Conservation (phyloP, 2,888 invertebrate genomes). For the Microplitis manilae region DNA sequence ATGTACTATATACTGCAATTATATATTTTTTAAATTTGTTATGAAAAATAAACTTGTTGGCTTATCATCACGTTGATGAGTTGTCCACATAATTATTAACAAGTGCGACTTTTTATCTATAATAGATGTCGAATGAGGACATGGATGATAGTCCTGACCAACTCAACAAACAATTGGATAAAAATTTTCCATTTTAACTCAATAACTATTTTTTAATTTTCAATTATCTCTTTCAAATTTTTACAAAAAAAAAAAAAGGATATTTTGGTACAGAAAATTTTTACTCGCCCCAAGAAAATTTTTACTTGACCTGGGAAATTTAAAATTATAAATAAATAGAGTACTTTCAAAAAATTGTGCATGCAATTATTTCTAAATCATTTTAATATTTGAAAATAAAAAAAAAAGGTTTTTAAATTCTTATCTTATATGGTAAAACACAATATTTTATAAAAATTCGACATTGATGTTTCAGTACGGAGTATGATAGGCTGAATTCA, state of each 20-base stretch:
- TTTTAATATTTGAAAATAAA: background rate
- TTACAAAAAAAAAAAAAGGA: too few relatives aligned
- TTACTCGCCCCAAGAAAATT: too few relatives aligned
- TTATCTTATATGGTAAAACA: background rate
- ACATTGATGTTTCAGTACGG: background rate
- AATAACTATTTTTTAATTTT: too few relatives aligned
- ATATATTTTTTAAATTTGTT: background rate
- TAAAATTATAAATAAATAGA: too few relatives aligned
- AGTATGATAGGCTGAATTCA: background rate
- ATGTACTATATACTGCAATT: background rate
- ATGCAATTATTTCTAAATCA: background rate
- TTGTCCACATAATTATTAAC: slow-evolving; percentile 17
- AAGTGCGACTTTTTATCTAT: slow-evolving; percentile 25
- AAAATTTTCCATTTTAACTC: too few relatives aligned
- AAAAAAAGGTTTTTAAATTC: background rate
- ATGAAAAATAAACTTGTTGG: background rate
- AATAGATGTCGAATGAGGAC: slow-evolving; percentile 37
- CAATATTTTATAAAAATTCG: background rate
- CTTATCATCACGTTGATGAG: slow-evolving; percentile 12
- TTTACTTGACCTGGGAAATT: too few relatives aligned
- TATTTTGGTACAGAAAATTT: too few relatives aligned
- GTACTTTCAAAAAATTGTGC: too few relatives aligned
- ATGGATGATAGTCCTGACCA: slow-evolving; percentile 33
- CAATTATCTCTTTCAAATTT: too few relatives aligned
- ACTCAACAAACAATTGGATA: background rate